Base-by-base conservation (phyloP, 2,797 vertebrate genomes). In the Sebastes kiyomatsui region DNA sequence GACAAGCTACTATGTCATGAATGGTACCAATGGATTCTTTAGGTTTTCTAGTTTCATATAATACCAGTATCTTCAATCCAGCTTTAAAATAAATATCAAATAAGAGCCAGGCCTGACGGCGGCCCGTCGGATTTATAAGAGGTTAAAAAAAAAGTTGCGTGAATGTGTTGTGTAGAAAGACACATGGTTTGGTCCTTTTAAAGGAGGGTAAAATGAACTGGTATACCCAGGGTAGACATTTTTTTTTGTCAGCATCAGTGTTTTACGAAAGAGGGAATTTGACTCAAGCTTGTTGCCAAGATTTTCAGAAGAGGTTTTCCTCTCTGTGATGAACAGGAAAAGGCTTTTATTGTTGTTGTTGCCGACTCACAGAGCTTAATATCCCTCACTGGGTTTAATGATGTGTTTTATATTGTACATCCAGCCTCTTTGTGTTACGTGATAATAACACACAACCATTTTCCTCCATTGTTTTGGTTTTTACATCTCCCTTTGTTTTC, bases 231-330 rank as follows among this genome's bases (percentile, higher is more conserved):
- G 13, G 35, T 38, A 14, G 35, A 32, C 30, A 32, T 33, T 28
- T 38, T 42, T 22, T 35, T 35, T 46, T 46, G 42, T 46, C 42
- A 46, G 16, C 13, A n/a, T 25, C 68, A 30, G 28, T 73, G 67
- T 67, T 87, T 79, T 60, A 8, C 20, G 6, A 11, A 67, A 35
- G 49, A 32, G 27, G 23, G 66, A 87, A 79, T 70, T 67, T 23
- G 23, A 56, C 73, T 72, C 32, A 0, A 46, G 35, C 75, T 67
- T 35, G 79, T 76, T 75, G 77, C 83, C 83, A 71, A 75, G 58
- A 65, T 72, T 71, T 83, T 38, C 10, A 16, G 33, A 69, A 71
- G 18, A 52, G 52, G 33, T 80, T 62, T 84, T 27, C 25, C 61
- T 71, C 69, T 69, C 66, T 75, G 70, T 30, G 46, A 28, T 16